Evolutionary conservation across 1,140 invertebrate species (phyloP).

Genomic region (Papilio xuthus): DNA sequence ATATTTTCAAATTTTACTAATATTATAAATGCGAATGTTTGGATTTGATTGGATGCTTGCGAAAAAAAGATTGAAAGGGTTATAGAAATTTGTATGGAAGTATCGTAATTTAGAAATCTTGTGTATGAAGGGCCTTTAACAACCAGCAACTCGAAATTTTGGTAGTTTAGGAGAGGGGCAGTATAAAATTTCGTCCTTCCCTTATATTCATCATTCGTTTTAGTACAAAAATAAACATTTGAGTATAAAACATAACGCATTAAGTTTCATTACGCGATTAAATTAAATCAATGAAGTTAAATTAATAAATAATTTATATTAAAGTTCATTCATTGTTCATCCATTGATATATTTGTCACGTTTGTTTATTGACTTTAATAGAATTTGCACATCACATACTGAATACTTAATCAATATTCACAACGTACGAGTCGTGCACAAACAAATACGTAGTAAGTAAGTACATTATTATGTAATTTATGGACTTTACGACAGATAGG

Average conservation of each 20-base stretch:
- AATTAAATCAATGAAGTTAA: background rate
- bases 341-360: background rate
- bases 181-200: too few relatives aligned
- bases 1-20: too few relatives aligned
- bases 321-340: conserved; percentile 3
- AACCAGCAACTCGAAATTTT: too few relatives aligned
- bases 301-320: conserved; percentile 14
- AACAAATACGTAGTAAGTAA: background rate
- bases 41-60: too few relatives aligned
- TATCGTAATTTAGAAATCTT: too few relatives aligned
- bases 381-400: conserved; percentile 12
- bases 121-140: too few relatives aligned
- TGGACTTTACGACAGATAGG: background rate
- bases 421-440: background rate
- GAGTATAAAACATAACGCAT: background rate
- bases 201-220: background rate
- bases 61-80: too few relatives aligned
- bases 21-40: too few relatives aligned
- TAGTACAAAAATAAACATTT: background rate
- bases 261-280: background rate
- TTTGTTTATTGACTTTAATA: conserved; percentile 18
- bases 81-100: too few relatives aligned
- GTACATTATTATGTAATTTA: background rate
- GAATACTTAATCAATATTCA: conserved; percentile 13
- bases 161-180: too few relatives aligned